Conservation (phyloP, 2,113 vertebrate genomes). For the Myodes glareolus region DNA sequence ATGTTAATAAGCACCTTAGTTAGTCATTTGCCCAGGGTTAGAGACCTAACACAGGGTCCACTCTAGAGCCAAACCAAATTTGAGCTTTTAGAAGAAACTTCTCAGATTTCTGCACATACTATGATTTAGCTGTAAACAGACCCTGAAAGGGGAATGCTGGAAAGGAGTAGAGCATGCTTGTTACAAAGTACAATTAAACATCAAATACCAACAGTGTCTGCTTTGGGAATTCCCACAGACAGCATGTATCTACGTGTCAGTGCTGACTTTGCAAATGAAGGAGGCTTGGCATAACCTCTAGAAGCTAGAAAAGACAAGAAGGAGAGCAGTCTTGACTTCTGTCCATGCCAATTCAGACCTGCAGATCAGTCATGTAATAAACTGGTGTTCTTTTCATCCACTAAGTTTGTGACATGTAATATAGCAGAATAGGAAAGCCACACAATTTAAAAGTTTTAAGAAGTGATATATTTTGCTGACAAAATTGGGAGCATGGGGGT, state of each 20-base stretch:
- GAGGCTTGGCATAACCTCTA: fast-evolving
- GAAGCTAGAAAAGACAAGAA: background rate
- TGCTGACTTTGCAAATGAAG: background rate
- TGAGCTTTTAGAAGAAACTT: background rate
- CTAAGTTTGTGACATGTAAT: background rate
- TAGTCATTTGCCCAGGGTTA: background rate
- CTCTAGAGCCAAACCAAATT: background rate
- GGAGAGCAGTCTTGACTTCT: background rate
- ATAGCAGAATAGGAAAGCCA: background rate
- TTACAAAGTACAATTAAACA: background rate
- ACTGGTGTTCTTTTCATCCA: background rate
- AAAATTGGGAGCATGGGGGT: too few relatives aligned
- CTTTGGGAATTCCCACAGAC: background rate
- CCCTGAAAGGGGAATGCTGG: background rate
- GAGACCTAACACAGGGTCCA: background rate
- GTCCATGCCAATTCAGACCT: background rate
- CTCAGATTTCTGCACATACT: background rate
- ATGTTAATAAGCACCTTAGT: background rate
- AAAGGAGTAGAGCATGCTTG: background rate
- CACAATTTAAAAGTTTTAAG: background rate
- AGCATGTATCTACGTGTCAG: background rate
- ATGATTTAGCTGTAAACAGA: background rate
- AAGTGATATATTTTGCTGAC: background rate
- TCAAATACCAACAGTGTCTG: background rate
- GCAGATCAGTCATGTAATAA: background rate